phyloP scores from a whole-genome alignment of 2,113 vertebrate species.

The Cochlearius cochlearius region DNA sequence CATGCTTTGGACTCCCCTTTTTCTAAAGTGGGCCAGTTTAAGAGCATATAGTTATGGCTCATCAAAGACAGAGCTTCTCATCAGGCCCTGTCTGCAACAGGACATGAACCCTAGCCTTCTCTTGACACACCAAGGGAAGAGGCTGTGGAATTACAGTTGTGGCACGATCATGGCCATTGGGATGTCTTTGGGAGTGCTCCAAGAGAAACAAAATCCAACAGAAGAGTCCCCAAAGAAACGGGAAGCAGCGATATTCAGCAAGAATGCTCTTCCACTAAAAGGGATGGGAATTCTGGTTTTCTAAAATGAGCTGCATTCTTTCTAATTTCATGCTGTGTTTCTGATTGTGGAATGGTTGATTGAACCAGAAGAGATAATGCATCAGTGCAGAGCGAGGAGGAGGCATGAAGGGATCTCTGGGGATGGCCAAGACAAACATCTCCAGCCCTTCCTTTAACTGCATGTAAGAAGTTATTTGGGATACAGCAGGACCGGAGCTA shows the following conservation, averaged over 20 bases:
- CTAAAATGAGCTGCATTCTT: background rate
- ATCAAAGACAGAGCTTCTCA: background rate
- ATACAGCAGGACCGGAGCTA: background rate
- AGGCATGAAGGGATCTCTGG: background rate
- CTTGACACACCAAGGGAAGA: background rate
- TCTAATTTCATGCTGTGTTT: background rate
- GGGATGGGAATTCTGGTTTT: background rate
- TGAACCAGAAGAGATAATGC: background rate
- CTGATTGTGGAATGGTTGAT: background rate
- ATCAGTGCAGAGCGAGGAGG: background rate
- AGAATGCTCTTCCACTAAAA: background rate
- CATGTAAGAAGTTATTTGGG: background rate
- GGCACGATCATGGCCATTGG: accelerated
- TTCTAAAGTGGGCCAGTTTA: background rate
- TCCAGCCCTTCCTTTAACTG: background rate
- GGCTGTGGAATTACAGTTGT: background rate
- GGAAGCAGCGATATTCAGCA: background rate
- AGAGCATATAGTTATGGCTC: background rate
- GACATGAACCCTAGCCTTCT: background rate
- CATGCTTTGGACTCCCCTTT: background rate
- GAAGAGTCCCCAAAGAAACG: background rate
- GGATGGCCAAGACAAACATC: background rate
- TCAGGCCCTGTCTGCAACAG: background rate
- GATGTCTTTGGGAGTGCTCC: background rate
- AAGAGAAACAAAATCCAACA: background rate